Evolutionary conservation across 2,113 vertebrate species (phyloP), one percentile per base, ranked within the genome.

Genomic region (Phylloscopus trochiloides): DNA sequence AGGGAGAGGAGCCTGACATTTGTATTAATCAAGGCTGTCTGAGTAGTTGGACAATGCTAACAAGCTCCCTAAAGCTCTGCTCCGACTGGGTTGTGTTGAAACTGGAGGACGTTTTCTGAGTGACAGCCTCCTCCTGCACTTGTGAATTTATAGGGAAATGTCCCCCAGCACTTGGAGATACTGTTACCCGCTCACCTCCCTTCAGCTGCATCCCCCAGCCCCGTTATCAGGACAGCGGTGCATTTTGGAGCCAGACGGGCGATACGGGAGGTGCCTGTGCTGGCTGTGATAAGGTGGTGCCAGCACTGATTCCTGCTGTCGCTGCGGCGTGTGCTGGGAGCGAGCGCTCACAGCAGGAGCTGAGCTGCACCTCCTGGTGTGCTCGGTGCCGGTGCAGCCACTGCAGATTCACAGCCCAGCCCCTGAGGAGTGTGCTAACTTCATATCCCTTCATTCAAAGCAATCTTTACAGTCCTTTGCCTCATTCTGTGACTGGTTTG

Each of bases 381-480:
- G 67, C 40, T 61, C 1, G 2, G 28, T 85, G 77, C 65, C 0
- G 0, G 3, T 11, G 36, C 43, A 26, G 77, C 55, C 47, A 0
- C 66, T 38, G 78, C 58, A 29, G 45, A 52, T 14, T 57, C 58
- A 13, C 75, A 66, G 55, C 66, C 75, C 42, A 16, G 72, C 25
- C 42, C 66, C 36, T 7, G 16, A 63, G 58, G 29, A 51, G 14
- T 1, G n/a, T 24, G n/a, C 3, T 5, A 45, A 43, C 42, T 86
- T 34, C 10, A 0, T 34, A 29, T 28, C 36, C 6, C 21, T 65
- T 57, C 47, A 45, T 29, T 58, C 21, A 5, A 42, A n/a, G 74
- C n/a, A 75, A 25, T 68, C 91, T 92, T 94, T 85, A 79, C 38
- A 62, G 57, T 45, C 50, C 43, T 72, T 76, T 65, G 50, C 57